Evolutionary conservation across 2,888 invertebrate species (phyloP), one percentile per base, ranked within the genome.

Genomic region (Anticlea derivata): DNA sequence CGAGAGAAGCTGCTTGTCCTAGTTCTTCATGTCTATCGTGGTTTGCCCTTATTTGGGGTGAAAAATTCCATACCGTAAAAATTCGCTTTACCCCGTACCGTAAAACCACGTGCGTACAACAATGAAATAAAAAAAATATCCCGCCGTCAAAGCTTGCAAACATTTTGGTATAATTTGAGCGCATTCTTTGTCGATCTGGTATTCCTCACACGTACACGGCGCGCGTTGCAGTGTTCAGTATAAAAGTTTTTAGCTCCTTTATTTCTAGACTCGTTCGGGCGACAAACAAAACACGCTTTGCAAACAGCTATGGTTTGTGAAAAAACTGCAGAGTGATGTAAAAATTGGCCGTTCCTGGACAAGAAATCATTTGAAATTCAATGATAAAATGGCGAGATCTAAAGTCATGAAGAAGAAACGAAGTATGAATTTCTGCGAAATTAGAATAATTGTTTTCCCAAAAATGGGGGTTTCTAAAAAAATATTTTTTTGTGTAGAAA

Each of bases 131-230:
- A 64, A 47, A 47, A 52, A 27, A 48, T 44, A 22, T 48, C 22
- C 24, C 17, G n/a, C 23, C 20, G 39, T 31, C 30, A 41, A 50
- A 50, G 55, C 50, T 61, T 41, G 47, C 51, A 58, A 58, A 58
- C 50, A 58, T 53, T 55, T 58, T 45, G 55, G 45, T 49, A 44
- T 48, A 53, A 52, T 60, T 60, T 41, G 33, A 35, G 46, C 41
- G 50, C 46, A 56, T 61, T 68, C 57, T 60, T 55, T 40, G 50
- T 58, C 56, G 48, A 68, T 79, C 70, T 55, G 64, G 59, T 24
- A 82, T 69, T 69, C 79, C 40, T 57, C 64, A 62, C 81, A 82
- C 82, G 82, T 82, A 74, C 39, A 13, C n/a, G 23, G 60, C 60
- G 61, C 59, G 68, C 69, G 63, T 67, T 75, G 76, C 74, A 52